These are phyloP conservation scores for Notolepis coatsorum DNA, from an alignment of 2,797 vertebrate species.

Conservation along the genomic window DNA sequence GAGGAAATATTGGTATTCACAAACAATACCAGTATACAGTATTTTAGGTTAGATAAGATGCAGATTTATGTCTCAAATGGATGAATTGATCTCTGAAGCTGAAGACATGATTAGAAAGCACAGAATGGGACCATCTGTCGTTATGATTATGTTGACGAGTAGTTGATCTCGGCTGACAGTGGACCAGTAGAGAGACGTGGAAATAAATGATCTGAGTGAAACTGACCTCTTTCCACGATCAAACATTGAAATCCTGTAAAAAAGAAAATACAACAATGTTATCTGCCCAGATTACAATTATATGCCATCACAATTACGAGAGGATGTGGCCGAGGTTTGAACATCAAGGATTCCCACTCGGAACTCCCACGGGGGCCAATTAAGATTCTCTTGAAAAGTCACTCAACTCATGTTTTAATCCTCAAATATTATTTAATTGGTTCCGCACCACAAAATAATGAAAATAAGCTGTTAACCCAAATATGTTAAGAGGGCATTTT, in stretches of 20 bases:
- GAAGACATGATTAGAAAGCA: constrained; percentile 53
- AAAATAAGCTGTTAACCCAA: constrained; percentile 62
- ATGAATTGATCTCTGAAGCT: constrained; percentile 44
- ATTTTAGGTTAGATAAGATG: constrained; percentile 24
- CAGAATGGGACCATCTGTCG: constrained; percentile 52
- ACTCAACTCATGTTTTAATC: constrained; percentile 27
- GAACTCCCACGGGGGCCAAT: constrained; percentile 76
- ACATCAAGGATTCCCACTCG: constrained; percentile 59
- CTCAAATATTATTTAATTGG: constrained; percentile 21
- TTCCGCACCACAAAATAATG: constrained; percentile 46
- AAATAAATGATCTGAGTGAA: constrained; percentile 43
- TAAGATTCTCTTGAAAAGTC: constrained; percentile 68
- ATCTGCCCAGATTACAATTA: constrained; percentile 59
- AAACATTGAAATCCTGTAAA: constrained; percentile 58
- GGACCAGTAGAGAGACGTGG: constrained; percentile 20
- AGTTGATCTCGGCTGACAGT: constrained; percentile 56
- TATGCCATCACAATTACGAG: constrained; percentile 33
- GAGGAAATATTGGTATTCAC: background rate
- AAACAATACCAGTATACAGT: constrained; percentile 20
- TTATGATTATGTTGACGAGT: constrained; percentile 36
- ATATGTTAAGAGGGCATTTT: constrained; percentile 47
- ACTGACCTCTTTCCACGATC: constrained; percentile 39
- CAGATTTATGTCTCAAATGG: constrained; percentile 33
- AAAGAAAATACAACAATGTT: constrained; percentile 65
- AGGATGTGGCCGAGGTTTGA: constrained; percentile 51